Evolutionary conservation across 2,888 invertebrate species (phyloP).

Genomic region (Phortica magna): DNA sequence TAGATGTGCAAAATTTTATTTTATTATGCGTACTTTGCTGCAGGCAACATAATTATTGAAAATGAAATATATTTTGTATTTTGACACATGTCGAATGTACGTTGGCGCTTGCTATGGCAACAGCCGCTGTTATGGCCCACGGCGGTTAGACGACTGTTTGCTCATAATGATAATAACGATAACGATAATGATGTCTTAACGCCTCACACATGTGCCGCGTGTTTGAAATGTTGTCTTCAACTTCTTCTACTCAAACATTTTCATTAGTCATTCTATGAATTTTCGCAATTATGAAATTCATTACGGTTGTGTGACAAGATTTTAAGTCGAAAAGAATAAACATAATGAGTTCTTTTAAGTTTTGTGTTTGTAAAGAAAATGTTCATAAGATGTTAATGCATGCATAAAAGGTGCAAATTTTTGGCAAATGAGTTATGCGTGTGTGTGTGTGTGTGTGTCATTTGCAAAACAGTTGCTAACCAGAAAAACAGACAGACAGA

Average conservation of each 20-base stretch:
- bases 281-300: neutral
- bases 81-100: neutral
- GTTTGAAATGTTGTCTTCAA: neutral
- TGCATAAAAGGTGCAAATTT: neutral
- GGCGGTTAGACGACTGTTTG: neutral
- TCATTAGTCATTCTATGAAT: neutral
- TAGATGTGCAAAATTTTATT: neutral
- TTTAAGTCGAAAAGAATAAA: conserved; percentile 5
- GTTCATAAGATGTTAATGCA: neutral
- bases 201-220: neutral
- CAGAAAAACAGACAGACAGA: neutral
- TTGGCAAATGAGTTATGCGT: neutral
- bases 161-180: neutral
- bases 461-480: neutral
- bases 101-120: neutral
- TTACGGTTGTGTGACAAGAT: neutral
- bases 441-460: neutral
- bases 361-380: neutral
- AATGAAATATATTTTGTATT: neutral
- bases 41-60: neutral
- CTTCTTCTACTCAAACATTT: neutral
- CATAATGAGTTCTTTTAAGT: conserved; percentile 17
- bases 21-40: conserved; percentile 5
- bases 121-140: neutral
- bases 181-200: neutral